Base-by-base conservation (phyloP, 2,888 invertebrate genomes). In the Troides oblongomaculatus region DNA sequence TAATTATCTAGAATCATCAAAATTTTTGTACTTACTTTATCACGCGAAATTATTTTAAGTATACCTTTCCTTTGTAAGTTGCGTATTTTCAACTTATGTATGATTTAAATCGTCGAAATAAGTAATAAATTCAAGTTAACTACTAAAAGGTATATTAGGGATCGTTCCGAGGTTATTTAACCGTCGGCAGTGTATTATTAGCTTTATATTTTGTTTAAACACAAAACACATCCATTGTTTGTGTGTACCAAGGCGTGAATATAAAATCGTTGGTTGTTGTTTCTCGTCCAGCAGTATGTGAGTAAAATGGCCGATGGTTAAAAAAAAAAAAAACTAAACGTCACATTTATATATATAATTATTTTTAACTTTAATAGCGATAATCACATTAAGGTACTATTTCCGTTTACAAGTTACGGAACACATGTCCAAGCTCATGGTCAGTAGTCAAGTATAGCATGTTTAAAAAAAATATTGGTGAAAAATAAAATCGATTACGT, bases 361-460 rank as follows among this genome's bases (percentile, higher is more conserved):
- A 81, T 79, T 79, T 84, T 83, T 81, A 78, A 76, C 75, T 77
- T 74, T 80, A 79, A 83, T 80, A 75, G 77, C 3, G 10, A 12
- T 81, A 79, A 83, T 78, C 76, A 79, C 74, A 79, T 78, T 76
- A 78, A 69, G 39, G 59, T 64, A 25, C 64, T 70, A 68, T 53
- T 64, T 64, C 50, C 69, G 62, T 21, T 46, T 53, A 39, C 53
- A 50, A 7, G 7, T 39, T 39, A 39, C 39, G 7, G 39, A 30
- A 30, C 30, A 30, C 30, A 30, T 30, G 30, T 30, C 5, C 30
- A 30, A 5, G 30, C 5, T 30, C 30, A 30, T 30, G 30, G 5
- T 30, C 5, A 30, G 30, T 30, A 30, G 30, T 3, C 30, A 30
- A 30, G 30, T 4, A 3, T 3, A 4, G 4, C 25, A 25, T 25